phyloP scores from a whole-genome alignment of 2,113 vertebrate genomes.

The Sitta europaea region DNA sequence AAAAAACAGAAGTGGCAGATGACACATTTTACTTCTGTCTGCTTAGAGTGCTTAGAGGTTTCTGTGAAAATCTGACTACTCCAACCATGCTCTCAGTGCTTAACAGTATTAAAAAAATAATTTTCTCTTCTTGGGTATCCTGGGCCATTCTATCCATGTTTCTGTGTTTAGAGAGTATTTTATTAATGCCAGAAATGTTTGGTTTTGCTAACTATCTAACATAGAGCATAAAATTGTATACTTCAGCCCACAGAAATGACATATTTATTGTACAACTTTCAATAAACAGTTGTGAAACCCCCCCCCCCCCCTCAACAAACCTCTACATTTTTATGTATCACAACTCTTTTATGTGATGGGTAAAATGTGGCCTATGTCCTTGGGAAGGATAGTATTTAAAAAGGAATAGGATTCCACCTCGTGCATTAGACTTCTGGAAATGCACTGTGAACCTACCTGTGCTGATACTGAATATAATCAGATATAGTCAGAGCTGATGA shows the following conservation, averaged over 20 bases:
- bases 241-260: neutral
- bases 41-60: too few species aligned
- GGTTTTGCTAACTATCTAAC: neutral
- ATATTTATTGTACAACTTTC: neutral
- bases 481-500: neutral
- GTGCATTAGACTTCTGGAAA: neutral
- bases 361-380: neutral
- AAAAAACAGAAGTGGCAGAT: accelerated
- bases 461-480: neutral
- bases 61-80: neutral
- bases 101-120: neutral
- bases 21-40: neutral
- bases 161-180: neutral
- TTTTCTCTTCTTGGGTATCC: neutral
- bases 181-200: neutral
- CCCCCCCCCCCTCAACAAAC: too few species aligned
- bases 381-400: neutral
- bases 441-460: neutral
- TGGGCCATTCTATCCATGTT: neutral
- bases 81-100: neutral
- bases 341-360: neutral
- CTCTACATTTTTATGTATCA: neutral
- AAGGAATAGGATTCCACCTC: neutral
- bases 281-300: neutral
- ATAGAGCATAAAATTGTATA: neutral